phyloP scores from a whole-genome alignment of 2,113 vertebrate species.

The Axis porcinus region DNA sequence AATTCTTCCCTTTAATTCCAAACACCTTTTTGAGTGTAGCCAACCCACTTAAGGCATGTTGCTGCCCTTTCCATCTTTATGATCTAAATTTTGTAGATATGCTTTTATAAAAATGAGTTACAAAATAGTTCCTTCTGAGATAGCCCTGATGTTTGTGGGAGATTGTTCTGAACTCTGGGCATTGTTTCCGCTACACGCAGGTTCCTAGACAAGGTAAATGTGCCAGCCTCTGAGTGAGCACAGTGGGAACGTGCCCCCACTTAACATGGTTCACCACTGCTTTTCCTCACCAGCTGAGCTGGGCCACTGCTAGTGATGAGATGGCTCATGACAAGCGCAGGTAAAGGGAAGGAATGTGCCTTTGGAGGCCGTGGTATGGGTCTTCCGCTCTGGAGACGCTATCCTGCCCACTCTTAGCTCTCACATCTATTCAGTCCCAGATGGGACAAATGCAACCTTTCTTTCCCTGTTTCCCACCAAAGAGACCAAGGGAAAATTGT shows the following conservation, averaged over 20 bases:
- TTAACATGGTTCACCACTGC: neutral
- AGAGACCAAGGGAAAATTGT: neutral
- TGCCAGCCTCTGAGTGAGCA: neutral
- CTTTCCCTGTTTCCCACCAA: neutral
- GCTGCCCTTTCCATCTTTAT: neutral
- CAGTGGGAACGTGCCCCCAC: neutral
- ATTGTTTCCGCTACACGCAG: neutral
- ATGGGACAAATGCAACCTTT: neutral
- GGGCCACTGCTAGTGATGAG: neutral
- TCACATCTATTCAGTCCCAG: neutral
- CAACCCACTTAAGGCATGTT: neutral
- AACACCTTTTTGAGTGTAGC: neutral
- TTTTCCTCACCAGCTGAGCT: neutral
- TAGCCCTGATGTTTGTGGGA: neutral
- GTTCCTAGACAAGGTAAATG: neutral
- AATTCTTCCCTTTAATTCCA: neutral
- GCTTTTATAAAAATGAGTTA: neutral
- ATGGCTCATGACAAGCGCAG: neutral
- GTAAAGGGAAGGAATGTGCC: neutral
- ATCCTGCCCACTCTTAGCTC: neutral
- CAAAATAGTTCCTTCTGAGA: neutral
- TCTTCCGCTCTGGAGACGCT: neutral
- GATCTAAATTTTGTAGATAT: neutral
- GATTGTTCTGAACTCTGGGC: neutral
- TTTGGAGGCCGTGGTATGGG: constrained; percentile 1